Evolutionary conservation across 2,113 vertebrate genomes (phyloP), one percentile per base, ranked within the genome.

Genomic region (Spea multiplicata): DNA sequence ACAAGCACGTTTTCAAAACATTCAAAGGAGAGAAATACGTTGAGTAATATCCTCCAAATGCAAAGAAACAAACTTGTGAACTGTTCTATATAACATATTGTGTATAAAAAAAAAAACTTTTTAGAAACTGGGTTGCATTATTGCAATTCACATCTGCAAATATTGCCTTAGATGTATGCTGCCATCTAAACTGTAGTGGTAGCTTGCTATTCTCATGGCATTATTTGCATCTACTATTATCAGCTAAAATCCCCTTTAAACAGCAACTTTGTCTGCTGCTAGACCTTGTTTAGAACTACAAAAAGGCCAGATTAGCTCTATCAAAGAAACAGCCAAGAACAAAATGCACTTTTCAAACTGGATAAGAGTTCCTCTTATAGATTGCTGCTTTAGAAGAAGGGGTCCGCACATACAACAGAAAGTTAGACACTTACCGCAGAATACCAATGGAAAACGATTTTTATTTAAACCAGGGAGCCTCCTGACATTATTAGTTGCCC

Each of bases 201-300:
- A 91, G 89, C 87, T 89, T 87, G 89, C 91, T 89, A 90, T 92
- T 93, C 90, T 93, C 91, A 91, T 88, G 89, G 89, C 91, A 90
- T 86, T 93, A 92, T 92, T 93, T 92, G 92, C 91, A 93, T 91
- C 90, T 86, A 83, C 92, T 91, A 93, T 93, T 93, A 91, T 93
- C 82, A 88, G 79, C 86, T 88, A 88, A 92, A 93, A 92, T 92
- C 91, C 92, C 91, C 87, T 92, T 93, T 92, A 92, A 93, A 93
- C 91, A 92, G 91, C 90, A 91, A 93, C 91, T 92, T 92, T 93
- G 92, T 93, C 90, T 90, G 84, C 88, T 86, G 85, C 84, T 88
- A 87, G 89, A 89, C 89, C 88, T 92, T 91, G 89, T 93, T 93
- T 91, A 91, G 88, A 86, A 87, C 86, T 84, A 92, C 91, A 92